Evolutionary conservation across 2,888 invertebrate species (phyloP).

Genomic region (Aphrophora alni): DNA sequence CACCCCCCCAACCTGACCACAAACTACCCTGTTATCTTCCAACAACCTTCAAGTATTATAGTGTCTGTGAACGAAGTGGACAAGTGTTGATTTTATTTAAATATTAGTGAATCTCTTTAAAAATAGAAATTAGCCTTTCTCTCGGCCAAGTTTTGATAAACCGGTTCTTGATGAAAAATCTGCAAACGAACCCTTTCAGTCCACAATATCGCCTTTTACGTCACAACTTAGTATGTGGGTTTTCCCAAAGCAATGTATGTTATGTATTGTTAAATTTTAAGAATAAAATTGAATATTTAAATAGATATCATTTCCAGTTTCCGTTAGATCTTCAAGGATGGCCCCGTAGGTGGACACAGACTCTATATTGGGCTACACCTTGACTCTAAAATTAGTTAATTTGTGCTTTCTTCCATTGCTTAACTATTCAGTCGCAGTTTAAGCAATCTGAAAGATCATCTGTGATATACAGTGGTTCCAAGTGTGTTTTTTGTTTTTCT

Average conservation of each 20-base stretch:
- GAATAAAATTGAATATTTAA: slow-evolving; percentile 34
- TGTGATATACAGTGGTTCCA: neutral
- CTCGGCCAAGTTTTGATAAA: neutral
- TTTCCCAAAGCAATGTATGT: neutral
- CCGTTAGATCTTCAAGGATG: slow-evolving; percentile 57
- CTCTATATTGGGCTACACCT: slow-evolving; percentile 15
- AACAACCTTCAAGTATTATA: neutral
- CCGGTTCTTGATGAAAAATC: slow-evolving; percentile 46
- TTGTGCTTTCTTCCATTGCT: slow-evolving; percentile 19
- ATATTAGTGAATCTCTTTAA: neutral
- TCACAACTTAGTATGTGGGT: slow-evolving; percentile 7
- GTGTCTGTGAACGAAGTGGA: neutral
- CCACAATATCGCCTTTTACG: slow-evolving; percentile 11
- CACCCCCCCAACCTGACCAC: neutral
- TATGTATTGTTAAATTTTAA: neutral
- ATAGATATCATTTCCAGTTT: slow-evolving; percentile 44
- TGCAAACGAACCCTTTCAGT: slow-evolving; percentile 15
- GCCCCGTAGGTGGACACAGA: slow-evolving; percentile 54
- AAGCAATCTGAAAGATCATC: neutral
- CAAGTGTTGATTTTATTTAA: no score
- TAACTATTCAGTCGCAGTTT: no score
- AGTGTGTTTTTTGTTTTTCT: neutral
- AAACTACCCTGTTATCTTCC: neutral
- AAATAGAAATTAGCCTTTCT: neutral
- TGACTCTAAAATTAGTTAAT: slow-evolving; percentile 23